phyloP scores from a whole-genome alignment of 1,140 invertebrate species.

The Drosophila dunni region DNA sequence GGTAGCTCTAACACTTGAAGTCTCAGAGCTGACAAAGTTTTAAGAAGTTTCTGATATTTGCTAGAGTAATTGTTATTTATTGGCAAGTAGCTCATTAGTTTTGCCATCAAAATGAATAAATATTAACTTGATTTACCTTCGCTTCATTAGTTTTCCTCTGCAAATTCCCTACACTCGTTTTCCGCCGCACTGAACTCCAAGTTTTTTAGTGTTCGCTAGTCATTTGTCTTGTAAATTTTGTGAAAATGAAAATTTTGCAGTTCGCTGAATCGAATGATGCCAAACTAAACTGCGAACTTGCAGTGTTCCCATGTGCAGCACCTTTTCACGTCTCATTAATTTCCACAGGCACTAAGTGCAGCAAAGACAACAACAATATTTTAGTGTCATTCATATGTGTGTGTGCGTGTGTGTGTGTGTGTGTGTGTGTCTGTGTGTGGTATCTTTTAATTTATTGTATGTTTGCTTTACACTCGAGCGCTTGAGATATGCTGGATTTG shows the following conservation, averaged over 20 bases:
- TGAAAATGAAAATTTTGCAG: conserved; percentile 63
- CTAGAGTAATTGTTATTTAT: conserved; percentile 4
- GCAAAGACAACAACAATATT: conserved; percentile 20
- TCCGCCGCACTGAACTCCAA: too few species aligned
- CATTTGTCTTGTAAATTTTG: conserved; percentile 40
- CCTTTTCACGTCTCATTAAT: conserved; percentile 78
- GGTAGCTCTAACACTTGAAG: too few species aligned
- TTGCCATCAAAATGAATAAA: not conserved
- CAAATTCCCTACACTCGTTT: not conserved
- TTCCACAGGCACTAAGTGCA: conserved; percentile 59
- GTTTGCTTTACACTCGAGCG: conserved; percentile 74
- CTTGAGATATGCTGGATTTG: conserved; percentile 35
- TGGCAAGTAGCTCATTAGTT: not conserved
- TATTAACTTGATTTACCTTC: conserved; percentile 17
- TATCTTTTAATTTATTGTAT: conserved; percentile 76
- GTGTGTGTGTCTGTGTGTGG: conserved; percentile 23
- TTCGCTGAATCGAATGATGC: conserved; percentile 75
- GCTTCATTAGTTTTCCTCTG: conserved; percentile 11
- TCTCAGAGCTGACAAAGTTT: too few species aligned
- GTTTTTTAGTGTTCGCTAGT: not conserved
- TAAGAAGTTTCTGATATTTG: too few species aligned
- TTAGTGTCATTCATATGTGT: conserved; percentile 2
- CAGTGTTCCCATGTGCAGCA: conserved; percentile 45
- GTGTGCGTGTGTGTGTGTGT: conserved; percentile 15
- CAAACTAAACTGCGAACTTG: conserved; percentile 55